Percentiles rank a stretch among this genome's conserved stretches.
Evolutionary conservation across 2,797 vertebrate genomes (phyloP).

Genomic region (Myoxocephalus aenaeus): DNA sequence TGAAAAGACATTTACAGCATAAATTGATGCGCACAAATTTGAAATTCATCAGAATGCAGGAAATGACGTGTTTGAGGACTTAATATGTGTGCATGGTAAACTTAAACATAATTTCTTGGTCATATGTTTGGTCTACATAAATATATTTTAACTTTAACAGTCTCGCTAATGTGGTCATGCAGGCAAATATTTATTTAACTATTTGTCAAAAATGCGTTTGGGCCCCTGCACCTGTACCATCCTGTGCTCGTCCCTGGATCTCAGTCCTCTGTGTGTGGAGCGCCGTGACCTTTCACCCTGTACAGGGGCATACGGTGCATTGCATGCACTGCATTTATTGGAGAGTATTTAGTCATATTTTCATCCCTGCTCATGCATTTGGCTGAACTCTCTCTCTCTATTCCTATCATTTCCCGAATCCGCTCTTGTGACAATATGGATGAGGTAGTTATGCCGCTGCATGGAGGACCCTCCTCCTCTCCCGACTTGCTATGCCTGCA

Average conservation of each 20-base stretch:
- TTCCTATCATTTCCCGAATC: conserved; percentile 19
- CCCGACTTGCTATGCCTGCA: conserved; percentile 60
- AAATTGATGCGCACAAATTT: no score
- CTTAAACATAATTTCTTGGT: background rate
- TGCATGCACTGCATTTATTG: background rate
- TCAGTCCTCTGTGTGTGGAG: background rate
- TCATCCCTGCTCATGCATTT: conserved; percentile 15
- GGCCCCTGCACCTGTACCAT: background rate
- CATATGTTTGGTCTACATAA: background rate
- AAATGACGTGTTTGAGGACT: background rate
- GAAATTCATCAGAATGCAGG: background rate
- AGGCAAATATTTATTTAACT: background rate
- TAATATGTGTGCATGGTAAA: background rate
- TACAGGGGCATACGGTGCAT: background rate
- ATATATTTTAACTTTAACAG: background rate
- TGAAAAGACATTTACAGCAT: background rate
- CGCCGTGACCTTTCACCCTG: background rate
- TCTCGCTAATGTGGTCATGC: background rate
- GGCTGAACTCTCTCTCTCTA: background rate
- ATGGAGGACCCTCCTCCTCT: conserved; percentile 58
- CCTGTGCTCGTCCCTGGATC: background rate
- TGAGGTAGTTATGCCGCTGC: conserved; percentile 67
- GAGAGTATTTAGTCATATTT: conserved; percentile 28
- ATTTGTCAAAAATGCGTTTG: background rate
- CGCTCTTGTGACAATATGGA: conserved; percentile 37